Conservation (phyloP, 2,888 invertebrate genomes). For the Lepidochitona cinerea region DNA sequence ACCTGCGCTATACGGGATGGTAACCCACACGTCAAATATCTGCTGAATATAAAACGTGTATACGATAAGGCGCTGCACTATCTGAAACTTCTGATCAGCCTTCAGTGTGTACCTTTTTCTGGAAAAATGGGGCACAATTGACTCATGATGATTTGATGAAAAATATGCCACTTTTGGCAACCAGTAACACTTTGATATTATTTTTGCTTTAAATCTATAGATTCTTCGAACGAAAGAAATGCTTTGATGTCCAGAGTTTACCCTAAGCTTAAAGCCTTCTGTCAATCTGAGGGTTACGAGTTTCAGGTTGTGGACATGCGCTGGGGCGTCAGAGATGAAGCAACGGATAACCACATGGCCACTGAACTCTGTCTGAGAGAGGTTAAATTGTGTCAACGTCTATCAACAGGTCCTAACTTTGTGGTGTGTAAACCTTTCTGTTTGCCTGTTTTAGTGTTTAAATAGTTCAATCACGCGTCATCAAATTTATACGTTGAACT, state of each 20-base stretch:
- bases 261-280: conserved; percentile 56
- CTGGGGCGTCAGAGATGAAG: conserved; percentile 65
- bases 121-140: no score
- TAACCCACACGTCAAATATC: no score
- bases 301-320: conserved; percentile 67
- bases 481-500: not conserved
- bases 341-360: conserved; percentile 62
- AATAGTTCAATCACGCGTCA: not conserved
- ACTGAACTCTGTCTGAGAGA: conserved; percentile 63
- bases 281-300: conserved; percentile 59
- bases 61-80: no score
- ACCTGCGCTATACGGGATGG: no score
- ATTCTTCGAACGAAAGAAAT: conserved; percentile 60
- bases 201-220: no score
- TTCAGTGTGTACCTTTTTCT: no score
- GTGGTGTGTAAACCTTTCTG: conserved; percentile 44
- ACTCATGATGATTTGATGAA: no score
- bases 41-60: no score
- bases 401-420: conserved; percentile 65
- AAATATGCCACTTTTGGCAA: no score
- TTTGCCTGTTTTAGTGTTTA: not conserved
- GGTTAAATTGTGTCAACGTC: conserved; percentile 54
- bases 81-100: no score
- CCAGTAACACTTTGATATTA: no score
- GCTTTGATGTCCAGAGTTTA: conserved; percentile 59